A percentile compares a stretch with the other conserved stretches of the same genome.
phyloP scores from a whole-genome alignment of 2,797 vertebrate genomes.

The Miichthys miiuy region DNA sequence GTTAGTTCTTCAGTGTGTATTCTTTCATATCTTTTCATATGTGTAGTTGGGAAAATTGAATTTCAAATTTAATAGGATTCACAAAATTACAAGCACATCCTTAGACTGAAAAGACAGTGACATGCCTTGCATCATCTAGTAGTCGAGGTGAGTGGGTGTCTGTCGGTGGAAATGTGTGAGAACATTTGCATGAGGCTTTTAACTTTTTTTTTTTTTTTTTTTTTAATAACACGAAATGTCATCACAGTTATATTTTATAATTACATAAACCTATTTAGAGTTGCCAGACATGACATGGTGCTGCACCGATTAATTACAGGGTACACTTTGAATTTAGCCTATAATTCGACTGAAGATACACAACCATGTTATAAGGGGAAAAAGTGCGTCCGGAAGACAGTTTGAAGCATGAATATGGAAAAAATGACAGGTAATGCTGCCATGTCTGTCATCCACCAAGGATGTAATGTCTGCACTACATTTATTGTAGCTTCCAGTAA shows the following conservation, averaged over 20 bases:
- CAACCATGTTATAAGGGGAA: slow-evolving; percentile 1
- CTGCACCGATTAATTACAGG: slow-evolving; percentile 29
- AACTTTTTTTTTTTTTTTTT: not conserved
- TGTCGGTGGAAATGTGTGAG: not conserved
- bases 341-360: slow-evolving; percentile 17
- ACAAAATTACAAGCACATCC: slow-evolving; percentile 21
- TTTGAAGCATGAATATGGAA: not conserved
- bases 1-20: not conserved
- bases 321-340: slow-evolving; percentile 20
- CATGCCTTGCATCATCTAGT: not conserved
- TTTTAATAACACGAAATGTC: slow-evolving; percentile 12
- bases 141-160: not conserved
- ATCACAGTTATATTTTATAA: slow-evolving; percentile 22
- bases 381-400: slow-evolving; percentile 1
- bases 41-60: not conserved
- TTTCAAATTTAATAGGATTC: slow-evolving; percentile 23
- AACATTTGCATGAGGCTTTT: slow-evolving; percentile 12
- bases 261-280: slow-evolving; percentile 23
- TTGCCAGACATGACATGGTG: slow-evolving; percentile 17
- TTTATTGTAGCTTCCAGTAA: slow-evolving; percentile 5
- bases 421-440: not conserved
- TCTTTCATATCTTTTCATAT: slow-evolving; percentile 7
- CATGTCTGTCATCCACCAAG: not conserved
- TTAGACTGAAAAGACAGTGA: not conserved
- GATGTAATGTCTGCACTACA: not conserved